Evolutionary conservation across 2,888 invertebrate species (phyloP).

Genomic region (Cantharis rufa): DNA sequence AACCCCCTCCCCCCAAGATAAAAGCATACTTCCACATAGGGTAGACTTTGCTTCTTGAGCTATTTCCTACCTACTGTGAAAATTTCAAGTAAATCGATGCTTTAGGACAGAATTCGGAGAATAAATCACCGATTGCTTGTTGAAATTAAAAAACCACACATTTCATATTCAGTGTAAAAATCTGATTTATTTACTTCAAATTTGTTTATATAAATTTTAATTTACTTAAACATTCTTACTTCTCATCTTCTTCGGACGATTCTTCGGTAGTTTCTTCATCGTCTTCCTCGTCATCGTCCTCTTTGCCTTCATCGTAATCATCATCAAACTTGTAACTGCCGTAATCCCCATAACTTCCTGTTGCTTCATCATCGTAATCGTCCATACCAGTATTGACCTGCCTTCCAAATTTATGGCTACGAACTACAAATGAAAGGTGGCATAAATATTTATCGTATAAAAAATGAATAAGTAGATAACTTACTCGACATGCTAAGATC

Average conservation of each 20-base stretch:
- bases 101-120: too few relatives aligned
- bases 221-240: slow-evolving; percentile 28
- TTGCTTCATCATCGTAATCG: slow-evolving; percentile 69
- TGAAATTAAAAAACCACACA: not conserved
- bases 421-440: slow-evolving; percentile 62
- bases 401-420: slow-evolving; percentile 87
- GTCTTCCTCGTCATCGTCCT: slow-evolving; percentile 51
- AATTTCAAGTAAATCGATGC: too few relatives aligned
- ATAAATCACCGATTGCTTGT: not conserved
- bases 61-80: too few relatives aligned
- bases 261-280: slow-evolving; percentile 49
- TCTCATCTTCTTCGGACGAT: slow-evolving; percentile 49
- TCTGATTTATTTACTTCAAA: slow-evolving; percentile 1
- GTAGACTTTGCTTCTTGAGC: too few relatives aligned
- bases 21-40: too few relatives aligned
- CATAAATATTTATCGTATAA: not conserved
- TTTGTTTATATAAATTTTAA: slow-evolving; percentile 11
- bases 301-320: slow-evolving; percentile 58
- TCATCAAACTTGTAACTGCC: slow-evolving; percentile 56
- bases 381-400: slow-evolving; percentile 69
- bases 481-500: slow-evolving; percentile 95
- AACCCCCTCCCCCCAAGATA: too few relatives aligned
- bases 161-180: not conserved
- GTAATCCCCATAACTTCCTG: slow-evolving; percentile 51
- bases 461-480: slow-evolving; percentile 47